Evolutionary conservation across 1,140 invertebrate species (phyloP).

Genomic region (Papilio glaucus): DNA sequence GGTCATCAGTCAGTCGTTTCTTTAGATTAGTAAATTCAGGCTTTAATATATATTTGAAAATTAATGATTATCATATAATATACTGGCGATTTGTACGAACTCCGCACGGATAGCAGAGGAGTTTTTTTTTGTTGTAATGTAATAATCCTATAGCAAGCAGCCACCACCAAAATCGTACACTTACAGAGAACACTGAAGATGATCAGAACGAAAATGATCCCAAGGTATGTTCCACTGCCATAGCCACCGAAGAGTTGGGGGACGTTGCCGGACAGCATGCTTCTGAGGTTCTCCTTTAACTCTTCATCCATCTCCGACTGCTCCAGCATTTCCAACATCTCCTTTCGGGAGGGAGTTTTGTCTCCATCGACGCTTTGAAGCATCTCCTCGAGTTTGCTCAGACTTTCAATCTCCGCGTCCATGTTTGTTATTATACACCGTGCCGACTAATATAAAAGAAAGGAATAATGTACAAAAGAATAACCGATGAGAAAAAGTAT

Average conservation of each 20-base stretch:
- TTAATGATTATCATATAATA: too few species aligned
- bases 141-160: too few species aligned
- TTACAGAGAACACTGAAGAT: constrained; percentile 66
- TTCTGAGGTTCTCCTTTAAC: constrained; percentile 80
- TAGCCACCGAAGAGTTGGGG: constrained; percentile 60
- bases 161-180: constrained; percentile 37
- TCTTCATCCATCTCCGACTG: constrained; percentile 83
- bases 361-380: constrained; percentile 57
- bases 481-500: neutral
- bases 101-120: too few species aligned
- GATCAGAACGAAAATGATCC: constrained; percentile 53
- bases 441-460: constrained; percentile 28
- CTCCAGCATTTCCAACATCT: constrained; percentile 84
- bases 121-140: too few species aligned
- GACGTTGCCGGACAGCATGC: constrained; percentile 73
- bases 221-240: constrained; percentile 49
- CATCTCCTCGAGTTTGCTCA: constrained; percentile 67
- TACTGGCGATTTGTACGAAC: too few species aligned
- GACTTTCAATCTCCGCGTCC: constrained; percentile 62
- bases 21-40: too few species aligned
- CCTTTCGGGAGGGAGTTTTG: constrained; percentile 80
- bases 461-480: neutral
- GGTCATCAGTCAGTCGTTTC: too few species aligned
- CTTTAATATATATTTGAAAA: too few species aligned
- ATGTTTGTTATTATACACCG: constrained; percentile 48